These are phyloP conservation scores for Piprites chloris DNA, from an alignment of 2,113 vertebrate genomes.

Conservation along the genomic window DNA sequence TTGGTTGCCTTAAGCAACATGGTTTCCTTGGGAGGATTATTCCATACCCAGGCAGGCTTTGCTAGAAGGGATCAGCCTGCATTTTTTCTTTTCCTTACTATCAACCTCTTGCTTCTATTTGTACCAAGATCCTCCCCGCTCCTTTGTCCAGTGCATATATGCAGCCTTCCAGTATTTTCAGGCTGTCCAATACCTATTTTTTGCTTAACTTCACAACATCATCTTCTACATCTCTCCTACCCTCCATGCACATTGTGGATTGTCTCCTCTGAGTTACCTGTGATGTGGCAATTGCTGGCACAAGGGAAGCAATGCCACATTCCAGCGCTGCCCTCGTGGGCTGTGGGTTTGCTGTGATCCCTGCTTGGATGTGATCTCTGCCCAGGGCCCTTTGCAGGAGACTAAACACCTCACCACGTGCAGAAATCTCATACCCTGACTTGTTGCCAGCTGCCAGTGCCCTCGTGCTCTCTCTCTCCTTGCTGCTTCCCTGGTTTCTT, in stretches of 20 bases:
- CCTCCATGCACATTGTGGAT: accelerated
- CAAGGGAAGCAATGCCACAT: not conserved
- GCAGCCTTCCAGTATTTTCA: not conserved
- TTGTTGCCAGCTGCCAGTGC: not conserved
- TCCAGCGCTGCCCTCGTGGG: not conserved
- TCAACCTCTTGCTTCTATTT: not conserved
- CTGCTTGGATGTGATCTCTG: not conserved
- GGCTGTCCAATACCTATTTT: not conserved
- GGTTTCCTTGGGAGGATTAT: not conserved
- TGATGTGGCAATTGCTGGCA: not conserved
- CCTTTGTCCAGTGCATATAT: not conserved
- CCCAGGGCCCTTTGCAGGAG: not conserved
- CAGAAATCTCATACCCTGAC: not conserved
- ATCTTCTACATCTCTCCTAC: not conserved
- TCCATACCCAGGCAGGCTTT: not conserved
- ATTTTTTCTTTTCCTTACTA: not conserved
- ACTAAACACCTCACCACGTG: not conserved
- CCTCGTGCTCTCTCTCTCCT: not conserved
- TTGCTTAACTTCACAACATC: not conserved
- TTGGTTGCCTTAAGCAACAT: not conserved
- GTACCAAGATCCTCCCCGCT: not conserved
- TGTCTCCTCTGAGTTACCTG: not conserved
- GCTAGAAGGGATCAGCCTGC: not conserved
- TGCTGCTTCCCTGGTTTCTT: not conserved
- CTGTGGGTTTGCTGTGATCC: not conserved